A percentile compares a stretch with the other conserved stretches of the same genome.
Evolutionary conservation across 1,140 invertebrate species (phyloP).

Genomic region (Lucilia cuprina): DNA sequence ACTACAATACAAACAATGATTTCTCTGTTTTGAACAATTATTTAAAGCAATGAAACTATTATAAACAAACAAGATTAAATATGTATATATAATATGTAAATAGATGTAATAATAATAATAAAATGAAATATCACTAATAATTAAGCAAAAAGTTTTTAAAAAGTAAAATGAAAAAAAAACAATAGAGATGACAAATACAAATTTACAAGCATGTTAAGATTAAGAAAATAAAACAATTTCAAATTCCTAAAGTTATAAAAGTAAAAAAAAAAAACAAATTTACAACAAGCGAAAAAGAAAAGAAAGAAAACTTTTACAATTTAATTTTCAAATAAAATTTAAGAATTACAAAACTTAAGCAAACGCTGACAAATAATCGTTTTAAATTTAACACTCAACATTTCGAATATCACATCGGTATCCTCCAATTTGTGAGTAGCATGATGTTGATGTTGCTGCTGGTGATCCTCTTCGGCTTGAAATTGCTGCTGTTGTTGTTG

Average conservation of each 20-base stretch:
- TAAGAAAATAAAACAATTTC: background rate
- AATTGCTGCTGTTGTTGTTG: slow-evolving; percentile 2
- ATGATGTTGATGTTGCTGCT: background rate
- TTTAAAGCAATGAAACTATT: too few species aligned
- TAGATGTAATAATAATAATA: background rate
- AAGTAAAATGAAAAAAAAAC: background rate
- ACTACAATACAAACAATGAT: too few species aligned
- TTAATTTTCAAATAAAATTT: slow-evolving; percentile 40
- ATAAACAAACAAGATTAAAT: too few species aligned
- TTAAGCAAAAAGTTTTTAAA: too few species aligned
- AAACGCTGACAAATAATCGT: slow-evolving; percentile 60
- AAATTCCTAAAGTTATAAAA: background rate
- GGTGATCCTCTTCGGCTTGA: background rate
- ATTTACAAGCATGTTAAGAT: background rate
- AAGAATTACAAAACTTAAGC: slow-evolving; percentile 54
- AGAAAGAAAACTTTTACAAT: background rate
- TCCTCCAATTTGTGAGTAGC: slow-evolving; percentile 46
- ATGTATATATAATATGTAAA: background rate
- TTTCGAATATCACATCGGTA: slow-evolving; percentile 59
- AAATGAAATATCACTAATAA: too few species aligned
- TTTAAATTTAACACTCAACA: slow-evolving; percentile 59
- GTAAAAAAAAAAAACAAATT: slow-evolving; percentile 26
- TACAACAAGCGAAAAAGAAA: background rate
- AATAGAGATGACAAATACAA: background rate
- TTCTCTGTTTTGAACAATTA: too few species aligned